Evolutionary conservation across 2,888 invertebrate genomes (phyloP), one percentile per base, ranked within the genome.

Genomic region (Poecilus cupreus): DNA sequence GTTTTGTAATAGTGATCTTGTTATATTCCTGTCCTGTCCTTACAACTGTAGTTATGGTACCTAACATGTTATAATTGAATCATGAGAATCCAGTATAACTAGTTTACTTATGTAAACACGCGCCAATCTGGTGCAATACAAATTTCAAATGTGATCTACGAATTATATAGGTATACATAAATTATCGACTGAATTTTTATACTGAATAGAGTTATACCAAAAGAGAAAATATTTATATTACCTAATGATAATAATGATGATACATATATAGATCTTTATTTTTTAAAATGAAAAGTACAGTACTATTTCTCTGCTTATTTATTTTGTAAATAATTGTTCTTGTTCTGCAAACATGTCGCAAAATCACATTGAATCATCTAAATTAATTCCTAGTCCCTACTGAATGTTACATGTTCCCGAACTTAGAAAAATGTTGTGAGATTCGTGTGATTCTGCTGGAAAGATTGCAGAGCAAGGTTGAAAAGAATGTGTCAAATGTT

Each of bases 181-280:
- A 81, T 64, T 70, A 82, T 72, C 32, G 85, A 84, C 85, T 85
- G 85, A 84, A 83, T 84, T 84, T 83, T 85, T 84, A 83, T 84
- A 80, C 81, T 83, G 78, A 82, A 83, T 83, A 84, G 43, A 77
- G 60, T 64, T 77, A 60, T 77, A 77, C 77, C 77, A 77, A 77
- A 77, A 77, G 77, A 77, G 46, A 60, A 60, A 60, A 77, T 77
- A 77, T 77, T 60, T 77, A 77, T 77, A 77, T 77, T 60, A 76
- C 64, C 64, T 76, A 76, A 76, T 76, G 37, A 77, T 60, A 60
- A 77, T 60, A 16, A 76, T 75, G 51, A 75, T 75, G 74, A 46
- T 75, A 26, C 68, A 72, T 72, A 72, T 70, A 76, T 60, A 77
- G 77, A 77, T 77, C 77, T 77, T 77, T 77, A 77, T 76, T 76